These are phyloP conservation scores for Mareca strepera DNA, from an alignment of 2,797 vertebrate genomes.

Conservation along the genomic window DNA sequence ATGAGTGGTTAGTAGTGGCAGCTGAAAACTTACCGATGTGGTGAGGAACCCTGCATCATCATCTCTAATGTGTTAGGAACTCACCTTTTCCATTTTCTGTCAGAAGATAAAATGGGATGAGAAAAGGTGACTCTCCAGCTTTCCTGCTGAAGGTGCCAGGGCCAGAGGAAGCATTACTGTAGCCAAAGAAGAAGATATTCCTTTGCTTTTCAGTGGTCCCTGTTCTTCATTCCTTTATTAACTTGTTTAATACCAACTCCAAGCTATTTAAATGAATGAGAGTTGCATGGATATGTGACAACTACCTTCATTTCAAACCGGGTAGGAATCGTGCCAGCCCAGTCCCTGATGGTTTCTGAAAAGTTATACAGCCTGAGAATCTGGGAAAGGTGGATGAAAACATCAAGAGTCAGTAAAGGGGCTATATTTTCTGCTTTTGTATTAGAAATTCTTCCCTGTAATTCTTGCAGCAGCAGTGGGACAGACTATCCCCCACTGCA, in stretches of 20 bases:
- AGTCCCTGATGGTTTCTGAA: not conserved
- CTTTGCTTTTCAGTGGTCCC: not conserved
- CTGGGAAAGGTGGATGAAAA: not conserved
- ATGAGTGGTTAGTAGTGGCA: not conserved
- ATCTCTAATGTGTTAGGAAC: accelerated
- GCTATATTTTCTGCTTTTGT: not conserved
- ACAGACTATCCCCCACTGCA: not conserved
- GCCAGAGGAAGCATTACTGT: not conserved
- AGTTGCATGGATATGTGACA: not conserved
- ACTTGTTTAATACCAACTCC: not conserved
- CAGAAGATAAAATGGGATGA: not conserved
- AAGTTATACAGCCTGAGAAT: not conserved
- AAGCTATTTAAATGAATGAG: not conserved
- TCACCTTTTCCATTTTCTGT: not conserved
- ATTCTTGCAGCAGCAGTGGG: not conserved
- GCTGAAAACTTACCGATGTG: not conserved
- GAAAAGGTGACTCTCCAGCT: not conserved
- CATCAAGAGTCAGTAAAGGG: no score
- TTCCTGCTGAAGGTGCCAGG: not conserved
- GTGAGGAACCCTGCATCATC: not conserved
- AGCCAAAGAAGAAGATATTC: not conserved
- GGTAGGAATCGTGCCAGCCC: not conserved
- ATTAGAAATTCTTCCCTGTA: not conserved
- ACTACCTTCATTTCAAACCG: not conserved
- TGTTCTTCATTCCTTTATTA: not conserved